Conservation (phyloP, 2,888 invertebrate species). For the Eudasyphora cyanicolor region DNA sequence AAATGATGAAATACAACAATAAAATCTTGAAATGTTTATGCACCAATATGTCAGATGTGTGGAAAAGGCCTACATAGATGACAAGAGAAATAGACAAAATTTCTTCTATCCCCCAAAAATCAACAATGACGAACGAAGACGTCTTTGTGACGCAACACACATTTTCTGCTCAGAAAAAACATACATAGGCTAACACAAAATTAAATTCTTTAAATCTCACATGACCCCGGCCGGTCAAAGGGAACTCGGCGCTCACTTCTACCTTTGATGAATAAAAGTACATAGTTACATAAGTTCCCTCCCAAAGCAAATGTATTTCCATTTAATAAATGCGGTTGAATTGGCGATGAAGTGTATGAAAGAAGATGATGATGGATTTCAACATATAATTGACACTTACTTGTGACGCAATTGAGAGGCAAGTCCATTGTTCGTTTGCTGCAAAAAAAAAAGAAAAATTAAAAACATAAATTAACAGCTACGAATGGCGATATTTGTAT, state of each 20-base stretch:
- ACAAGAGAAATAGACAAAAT: neutral
- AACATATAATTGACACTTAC: conserved; percentile 71
- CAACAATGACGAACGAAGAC: conserved; percentile 10
- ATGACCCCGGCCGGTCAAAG: conserved; percentile 51
- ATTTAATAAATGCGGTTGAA: neutral
- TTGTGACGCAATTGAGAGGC: conserved; percentile 74
- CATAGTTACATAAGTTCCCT: conserved; percentile 40
- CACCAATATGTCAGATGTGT: neutral
- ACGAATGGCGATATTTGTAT: neutral
- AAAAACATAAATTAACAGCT: neutral
- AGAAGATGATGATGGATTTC: neutral
- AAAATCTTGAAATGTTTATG: neutral
- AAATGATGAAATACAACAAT: conserved; percentile 14
- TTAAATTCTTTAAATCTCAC: conserved; percentile 31
- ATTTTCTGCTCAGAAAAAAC: neutral
- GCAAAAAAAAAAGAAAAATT: conserved; percentile 58
- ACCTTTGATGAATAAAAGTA: neutral
- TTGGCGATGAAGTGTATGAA: neutral
- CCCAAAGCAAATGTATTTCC: neutral
- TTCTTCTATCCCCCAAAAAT: neutral
- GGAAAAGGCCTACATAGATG: neutral
- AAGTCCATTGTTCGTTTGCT: conserved; percentile 74
- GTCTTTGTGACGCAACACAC: conserved; percentile 56
- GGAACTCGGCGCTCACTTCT: neutral
- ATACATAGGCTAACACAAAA: neutral